A percentile compares a stretch with the other conserved stretches of the same genome.
These are phyloP conservation scores for Caenorhabditis sp. DNA, from an alignment of 2,888 invertebrate species.

Conservation along the genomic window DNA sequence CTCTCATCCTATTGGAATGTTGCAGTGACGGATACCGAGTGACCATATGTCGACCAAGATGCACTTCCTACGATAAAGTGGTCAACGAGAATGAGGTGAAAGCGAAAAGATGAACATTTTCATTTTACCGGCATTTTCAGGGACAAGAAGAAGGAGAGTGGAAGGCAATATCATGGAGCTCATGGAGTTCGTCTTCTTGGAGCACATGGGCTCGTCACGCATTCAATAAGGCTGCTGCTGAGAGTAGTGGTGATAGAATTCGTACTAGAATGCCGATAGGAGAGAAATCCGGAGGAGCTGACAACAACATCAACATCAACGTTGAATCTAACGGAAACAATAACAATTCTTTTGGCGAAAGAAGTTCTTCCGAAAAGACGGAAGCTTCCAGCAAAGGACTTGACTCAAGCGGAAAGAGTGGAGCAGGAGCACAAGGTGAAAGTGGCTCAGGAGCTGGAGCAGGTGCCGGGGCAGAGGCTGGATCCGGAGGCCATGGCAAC, in stretches of 20 bases:
- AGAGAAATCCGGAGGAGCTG: conserved; percentile 20
- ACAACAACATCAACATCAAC: conserved; percentile 58
- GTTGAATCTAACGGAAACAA: conserved; percentile 63
- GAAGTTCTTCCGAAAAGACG: conserved; percentile 19
- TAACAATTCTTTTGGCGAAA: conserved; percentile 47
- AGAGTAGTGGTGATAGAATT: conserved; percentile 29
- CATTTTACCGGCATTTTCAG: conserved; percentile 2
- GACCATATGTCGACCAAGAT: conserved; percentile 82
- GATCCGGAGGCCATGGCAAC: conserved; percentile 50
- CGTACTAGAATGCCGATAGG: conserved; percentile 52
- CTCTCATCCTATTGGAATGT: conserved; percentile 42
- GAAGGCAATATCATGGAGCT: conserved; percentile 73
- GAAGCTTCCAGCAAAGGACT: background rate
- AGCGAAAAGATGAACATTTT: conserved; percentile 14
- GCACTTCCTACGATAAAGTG: conserved; percentile 66
- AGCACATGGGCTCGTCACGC: conserved; percentile 74
- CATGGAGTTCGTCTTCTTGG: conserved; percentile 71
- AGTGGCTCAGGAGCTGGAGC: conserved; percentile 26
- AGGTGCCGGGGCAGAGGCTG: conserved; percentile 35
- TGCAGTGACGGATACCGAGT: conserved; percentile 82
- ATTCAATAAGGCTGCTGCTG: conserved; percentile 66
- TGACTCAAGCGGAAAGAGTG: background rate
- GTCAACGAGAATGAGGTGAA: conserved; percentile 41
- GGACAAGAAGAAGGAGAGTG: conserved; percentile 58
- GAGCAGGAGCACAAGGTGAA: conserved; percentile 4